These are phyloP conservation scores for Villa cingulata DNA, from an alignment of 2,888 invertebrate species.

Conservation along the genomic window DNA sequence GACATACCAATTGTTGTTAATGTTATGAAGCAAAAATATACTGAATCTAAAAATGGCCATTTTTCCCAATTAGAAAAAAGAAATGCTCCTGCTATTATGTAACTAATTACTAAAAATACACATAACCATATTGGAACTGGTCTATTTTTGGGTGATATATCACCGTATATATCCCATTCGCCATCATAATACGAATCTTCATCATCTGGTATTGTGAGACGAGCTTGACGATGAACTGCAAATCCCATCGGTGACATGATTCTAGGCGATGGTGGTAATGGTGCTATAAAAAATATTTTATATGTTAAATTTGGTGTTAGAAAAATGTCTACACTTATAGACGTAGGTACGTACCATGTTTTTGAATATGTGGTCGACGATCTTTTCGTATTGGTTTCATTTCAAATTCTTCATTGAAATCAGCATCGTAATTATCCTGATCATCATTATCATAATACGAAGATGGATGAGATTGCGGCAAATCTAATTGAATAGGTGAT, in stretches of 20 bases:
- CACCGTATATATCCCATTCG: constrained; percentile 36
- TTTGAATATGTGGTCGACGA: constrained; percentile 11
- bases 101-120: constrained; percentile 74
- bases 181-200: constrained; percentile 47
- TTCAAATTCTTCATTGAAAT: constrained; percentile 28
- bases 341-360: background rate
- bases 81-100: constrained; percentile 78
- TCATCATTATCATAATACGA: constrained; percentile 12
- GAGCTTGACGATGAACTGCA: constrained; percentile 42
- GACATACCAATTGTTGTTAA: constrained; percentile 66
- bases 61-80: constrained; percentile 75
- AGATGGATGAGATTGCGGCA: constrained; percentile 2
- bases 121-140: constrained; percentile 86
- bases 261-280: constrained; percentile 41
- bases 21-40: constrained; percentile 89
- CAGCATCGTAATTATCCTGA: constrained; percentile 23
- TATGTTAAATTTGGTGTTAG: background rate
- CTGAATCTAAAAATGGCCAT: constrained; percentile 76
- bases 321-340: background rate
- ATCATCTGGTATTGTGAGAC: constrained; percentile 40
- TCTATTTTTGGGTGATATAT: constrained; percentile 33
- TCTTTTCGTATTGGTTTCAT: constrained; percentile 16
- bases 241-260: constrained; percentile 58
- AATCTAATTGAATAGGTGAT: background rate
- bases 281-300: background rate